Percentiles rank a stretch among this genome's conserved stretches.
These are phyloP conservation scores for Podiceps cristatus DNA, from an alignment of 2,113 vertebrate species.

Conservation along the genomic window DNA sequence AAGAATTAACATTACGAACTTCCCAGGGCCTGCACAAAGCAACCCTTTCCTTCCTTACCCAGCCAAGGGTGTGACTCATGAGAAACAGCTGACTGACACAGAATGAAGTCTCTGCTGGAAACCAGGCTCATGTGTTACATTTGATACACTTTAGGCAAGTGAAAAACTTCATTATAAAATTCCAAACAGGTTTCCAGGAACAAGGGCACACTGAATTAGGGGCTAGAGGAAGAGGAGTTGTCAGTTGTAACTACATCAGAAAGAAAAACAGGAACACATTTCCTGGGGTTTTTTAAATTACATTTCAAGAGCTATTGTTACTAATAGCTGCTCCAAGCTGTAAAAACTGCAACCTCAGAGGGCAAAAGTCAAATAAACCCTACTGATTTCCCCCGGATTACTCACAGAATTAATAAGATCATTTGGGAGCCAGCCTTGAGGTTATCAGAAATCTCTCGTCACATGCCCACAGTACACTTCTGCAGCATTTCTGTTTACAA, in stretches of 20 bases:
- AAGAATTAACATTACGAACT: neutral
- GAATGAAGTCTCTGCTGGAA: neutral
- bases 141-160: constrained; percentile 20
- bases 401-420: constrained; percentile 68
- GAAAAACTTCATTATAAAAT: constrained; percentile 41
- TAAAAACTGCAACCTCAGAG: constrained; percentile 53
- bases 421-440: constrained; percentile 62
- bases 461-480: constrained; percentile 15
- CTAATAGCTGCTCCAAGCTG: constrained; percentile 55
- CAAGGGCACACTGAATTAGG: neutral
- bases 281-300: constrained; percentile 68
- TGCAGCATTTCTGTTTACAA: constrained; percentile 51
- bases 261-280: constrained; percentile 66
- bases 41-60: neutral
- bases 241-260: constrained; percentile 63
- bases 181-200: constrained; percentile 41
- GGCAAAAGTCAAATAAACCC: constrained; percentile 68
- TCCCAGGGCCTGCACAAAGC: neutral
- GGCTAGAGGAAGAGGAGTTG: constrained; percentile 13
- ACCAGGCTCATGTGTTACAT: neutral
- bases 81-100: neutral
- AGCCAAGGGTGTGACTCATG: neutral
- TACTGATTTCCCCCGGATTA: constrained; percentile 33
- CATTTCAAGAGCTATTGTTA: constrained; percentile 53
- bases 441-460: constrained; percentile 72